A percentile compares a stretch with the other conserved stretches of the same genome.
phyloP scores from a whole-genome alignment of 2,113 vertebrate genomes.

The Ginglymostoma cirratum region DNA sequence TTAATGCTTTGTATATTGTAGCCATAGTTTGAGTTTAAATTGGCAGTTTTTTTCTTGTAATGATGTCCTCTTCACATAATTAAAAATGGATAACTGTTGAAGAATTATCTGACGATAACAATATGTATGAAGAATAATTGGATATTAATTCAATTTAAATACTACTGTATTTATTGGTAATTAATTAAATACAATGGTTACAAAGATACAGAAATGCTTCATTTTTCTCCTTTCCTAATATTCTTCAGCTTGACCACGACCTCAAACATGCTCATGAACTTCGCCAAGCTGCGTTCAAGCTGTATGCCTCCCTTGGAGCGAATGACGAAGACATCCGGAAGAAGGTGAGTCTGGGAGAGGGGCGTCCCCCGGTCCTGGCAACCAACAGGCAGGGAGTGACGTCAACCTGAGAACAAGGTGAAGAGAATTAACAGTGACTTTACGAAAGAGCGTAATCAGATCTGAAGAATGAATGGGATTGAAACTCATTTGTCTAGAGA shows the following conservation, averaged over 20 bases:
- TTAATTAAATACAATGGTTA: neutral
- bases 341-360: constrained; percentile 70
- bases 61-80: neutral
- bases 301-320: constrained; percentile 92
- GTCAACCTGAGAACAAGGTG: constrained; percentile 52
- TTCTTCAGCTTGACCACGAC: constrained; percentile 84
- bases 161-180: neutral
- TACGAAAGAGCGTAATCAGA: constrained; percentile 50
- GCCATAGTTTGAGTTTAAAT: neutral
- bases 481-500: constrained; percentile 46
- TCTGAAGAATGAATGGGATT: constrained; percentile 50
- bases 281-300: constrained; percentile 96
- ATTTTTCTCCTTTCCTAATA: neutral
- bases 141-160: neutral
- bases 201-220: neutral
- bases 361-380: constrained; percentile 48
- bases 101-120: neutral
- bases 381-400: constrained; percentile 47
- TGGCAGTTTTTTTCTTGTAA: neutral
- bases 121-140: neutral
- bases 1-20: neutral
- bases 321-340: constrained; percentile 98
- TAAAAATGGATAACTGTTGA: neutral
- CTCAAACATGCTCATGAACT: constrained; percentile 96
- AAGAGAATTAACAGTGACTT: constrained; percentile 56